Percentiles rank a stretch among this genome's conserved stretches.
Evolutionary conservation across 2,113 vertebrate species (phyloP).

Genomic region (Melanocharis versteri): DNA sequence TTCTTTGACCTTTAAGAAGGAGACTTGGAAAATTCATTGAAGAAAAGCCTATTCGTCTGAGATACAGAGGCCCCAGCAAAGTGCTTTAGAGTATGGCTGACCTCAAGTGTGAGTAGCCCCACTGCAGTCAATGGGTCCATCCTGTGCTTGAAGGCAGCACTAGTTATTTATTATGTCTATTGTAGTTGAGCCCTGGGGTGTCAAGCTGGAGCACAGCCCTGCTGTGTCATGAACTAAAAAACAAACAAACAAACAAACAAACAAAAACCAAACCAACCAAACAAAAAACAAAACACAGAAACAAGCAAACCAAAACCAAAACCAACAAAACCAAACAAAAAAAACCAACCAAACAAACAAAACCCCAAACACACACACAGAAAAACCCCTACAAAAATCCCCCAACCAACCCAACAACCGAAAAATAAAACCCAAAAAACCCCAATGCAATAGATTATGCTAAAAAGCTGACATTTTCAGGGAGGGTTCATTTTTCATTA

Average conservation of each 20-base stretch:
- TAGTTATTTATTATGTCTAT: not conserved
- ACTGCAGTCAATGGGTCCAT: not conserved
- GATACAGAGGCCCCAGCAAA: not conserved
- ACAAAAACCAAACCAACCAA: no score
- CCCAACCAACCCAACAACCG: no score
- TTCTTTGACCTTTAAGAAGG: constrained; percentile 62
- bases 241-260: not conserved
- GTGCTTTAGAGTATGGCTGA: not conserved
- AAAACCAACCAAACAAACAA: not conserved
- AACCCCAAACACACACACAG: not conserved
- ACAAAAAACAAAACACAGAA: no score
- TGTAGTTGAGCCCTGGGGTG: not conserved
- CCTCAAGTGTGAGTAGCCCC: not conserved
- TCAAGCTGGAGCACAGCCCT: not conserved
- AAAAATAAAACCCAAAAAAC: not conserved
- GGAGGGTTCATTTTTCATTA: not conserved
- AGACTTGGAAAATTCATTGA: constrained; percentile 25
- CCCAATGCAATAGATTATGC: not conserved
- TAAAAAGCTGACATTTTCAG: not conserved
- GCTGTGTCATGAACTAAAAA: not conserved
- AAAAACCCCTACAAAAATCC: not conserved
- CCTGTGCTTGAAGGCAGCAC: not conserved
- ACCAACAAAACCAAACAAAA: not conserved
- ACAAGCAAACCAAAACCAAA: not conserved
- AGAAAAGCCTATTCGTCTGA: constrained; percentile 28